Conservation (phyloP, 23 tunicate species). For the Pegea sp. region DNA sequence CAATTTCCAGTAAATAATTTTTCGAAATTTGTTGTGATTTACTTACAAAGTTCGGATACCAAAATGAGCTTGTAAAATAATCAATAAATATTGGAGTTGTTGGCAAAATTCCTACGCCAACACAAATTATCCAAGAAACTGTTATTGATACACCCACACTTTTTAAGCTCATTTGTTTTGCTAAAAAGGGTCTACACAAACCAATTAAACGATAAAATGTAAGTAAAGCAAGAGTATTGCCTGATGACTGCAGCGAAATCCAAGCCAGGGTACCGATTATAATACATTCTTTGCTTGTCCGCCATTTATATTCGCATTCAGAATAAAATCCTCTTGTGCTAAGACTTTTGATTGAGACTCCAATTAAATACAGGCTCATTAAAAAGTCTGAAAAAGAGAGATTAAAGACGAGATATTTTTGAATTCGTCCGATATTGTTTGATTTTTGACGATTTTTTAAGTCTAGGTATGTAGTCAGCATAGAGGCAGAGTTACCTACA, state of each 20-base stretch:
- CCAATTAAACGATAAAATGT: constrained; percentile 1
- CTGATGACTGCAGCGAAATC: constrained; percentile 14
- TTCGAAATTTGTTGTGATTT: background rate
- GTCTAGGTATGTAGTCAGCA: background rate
- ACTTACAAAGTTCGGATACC: constrained; percentile 2
- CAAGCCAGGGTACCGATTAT: constrained; percentile 1
- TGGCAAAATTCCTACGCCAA: background rate
- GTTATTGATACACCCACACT: background rate
- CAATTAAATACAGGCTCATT: constrained; percentile 24
- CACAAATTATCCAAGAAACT: background rate
- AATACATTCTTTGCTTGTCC: constrained; percentile 1
- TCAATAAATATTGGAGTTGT: background rate
- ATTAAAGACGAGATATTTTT: constrained; percentile 11
- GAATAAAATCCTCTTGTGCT: constrained; percentile 9
- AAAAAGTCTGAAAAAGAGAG: constrained; percentile 18
- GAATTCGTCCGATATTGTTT: background rate
- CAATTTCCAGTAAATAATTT: background rate
- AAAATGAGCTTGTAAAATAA: constrained; percentile 1
- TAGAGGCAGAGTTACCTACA: constrained; percentile 3
- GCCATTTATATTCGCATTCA: constrained; percentile 6
- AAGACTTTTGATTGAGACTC: constrained; percentile 5
- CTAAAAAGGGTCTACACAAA: constrained; percentile 2
- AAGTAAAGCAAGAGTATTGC: background rate
- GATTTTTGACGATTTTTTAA: background rate
- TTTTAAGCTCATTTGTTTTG: background rate